phyloP scores from a whole-genome alignment of 2,797 vertebrate species.

The Denticeps clupeoides region DNA sequence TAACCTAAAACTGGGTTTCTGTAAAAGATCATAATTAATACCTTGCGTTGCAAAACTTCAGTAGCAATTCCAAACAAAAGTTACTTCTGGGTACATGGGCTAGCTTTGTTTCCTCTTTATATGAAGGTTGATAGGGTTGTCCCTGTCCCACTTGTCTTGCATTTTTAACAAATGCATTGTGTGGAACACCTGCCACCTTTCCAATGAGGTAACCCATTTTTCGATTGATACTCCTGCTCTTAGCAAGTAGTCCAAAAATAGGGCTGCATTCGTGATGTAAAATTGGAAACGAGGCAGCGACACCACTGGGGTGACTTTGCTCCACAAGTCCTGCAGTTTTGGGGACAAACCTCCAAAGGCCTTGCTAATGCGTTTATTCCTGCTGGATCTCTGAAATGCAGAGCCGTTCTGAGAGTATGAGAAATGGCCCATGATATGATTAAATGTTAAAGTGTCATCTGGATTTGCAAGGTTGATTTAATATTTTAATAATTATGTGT shows the following conservation, averaged over 20 bases:
- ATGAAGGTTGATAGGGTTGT: not conserved
- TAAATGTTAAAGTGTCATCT: too few species aligned
- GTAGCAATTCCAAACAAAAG: too few species aligned
- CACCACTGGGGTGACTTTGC: not conserved
- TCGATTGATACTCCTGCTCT: constrained; percentile 2
- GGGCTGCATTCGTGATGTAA: constrained; percentile 1
- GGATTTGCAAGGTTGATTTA: too few species aligned
- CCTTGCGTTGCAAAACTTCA: too few species aligned
- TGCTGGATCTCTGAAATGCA: not conserved
- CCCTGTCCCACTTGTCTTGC: not conserved
- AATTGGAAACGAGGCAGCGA: not conserved
- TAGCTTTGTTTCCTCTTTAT: too few species aligned
- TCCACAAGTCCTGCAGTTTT: not conserved
- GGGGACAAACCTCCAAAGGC: not conserved
- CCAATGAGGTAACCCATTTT: constrained; percentile 13
- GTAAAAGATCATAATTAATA: too few species aligned
- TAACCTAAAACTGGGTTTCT: too few species aligned
- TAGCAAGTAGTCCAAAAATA: constrained; percentile 1
- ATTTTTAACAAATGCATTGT: constrained; percentile 3
- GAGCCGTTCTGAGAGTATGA: too few species aligned
- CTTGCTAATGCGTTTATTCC: not conserved
- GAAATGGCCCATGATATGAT: too few species aligned
- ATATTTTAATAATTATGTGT: too few species aligned
- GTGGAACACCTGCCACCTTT: constrained; percentile 4
- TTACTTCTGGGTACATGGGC: too few species aligned